phyloP scores from a whole-genome alignment of 2,797 vertebrate genomes.

The Pangasius djambal region DNA sequence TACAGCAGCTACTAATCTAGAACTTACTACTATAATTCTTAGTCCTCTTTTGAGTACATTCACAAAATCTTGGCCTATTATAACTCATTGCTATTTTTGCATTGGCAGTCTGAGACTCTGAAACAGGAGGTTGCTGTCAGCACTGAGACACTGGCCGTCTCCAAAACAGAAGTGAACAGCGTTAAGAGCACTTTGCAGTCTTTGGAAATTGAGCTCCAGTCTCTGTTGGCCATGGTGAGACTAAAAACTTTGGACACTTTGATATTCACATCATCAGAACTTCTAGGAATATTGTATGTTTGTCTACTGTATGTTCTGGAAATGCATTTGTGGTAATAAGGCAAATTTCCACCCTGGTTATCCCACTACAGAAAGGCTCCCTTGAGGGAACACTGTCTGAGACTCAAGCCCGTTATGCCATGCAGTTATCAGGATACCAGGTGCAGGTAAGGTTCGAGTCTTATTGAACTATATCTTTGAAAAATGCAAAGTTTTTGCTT shows the following conservation, averaged over 20 bases:
- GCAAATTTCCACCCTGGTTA: background rate
- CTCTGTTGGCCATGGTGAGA: slow-evolving; percentile 76
- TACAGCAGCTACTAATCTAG: background rate
- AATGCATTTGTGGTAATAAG: background rate
- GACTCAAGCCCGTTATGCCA: slow-evolving; percentile 57
- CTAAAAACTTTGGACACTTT: background rate
- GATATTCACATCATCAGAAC: background rate
- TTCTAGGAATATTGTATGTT: background rate
- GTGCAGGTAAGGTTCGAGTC: background rate
- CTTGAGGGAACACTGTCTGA: slow-evolving; percentile 64
- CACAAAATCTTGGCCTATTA: background rate
- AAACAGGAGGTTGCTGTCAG: slow-evolving; percentile 43
- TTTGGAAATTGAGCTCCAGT: slow-evolving; percentile 81
- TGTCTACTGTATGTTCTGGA: background rate
- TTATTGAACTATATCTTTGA: background rate
- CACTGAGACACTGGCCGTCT: slow-evolving; percentile 44
- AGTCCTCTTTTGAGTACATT: background rate
- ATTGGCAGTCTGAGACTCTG: slow-evolving; percentile 31
- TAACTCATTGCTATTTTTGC: background rate
- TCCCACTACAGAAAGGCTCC: slow-evolving; percentile 65
- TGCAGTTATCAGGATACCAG: slow-evolving; percentile 40
- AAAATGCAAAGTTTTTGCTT: background rate
- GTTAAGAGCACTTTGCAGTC: slow-evolving; percentile 68
- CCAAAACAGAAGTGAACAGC: slow-evolving; percentile 48
- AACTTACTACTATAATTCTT: background rate